A percentile compares a stretch with the other conserved stretches of the same genome.
Evolutionary conservation across 2,888 invertebrate genomes (phyloP).

Genomic region (Sclerodermus sp.): DNA sequence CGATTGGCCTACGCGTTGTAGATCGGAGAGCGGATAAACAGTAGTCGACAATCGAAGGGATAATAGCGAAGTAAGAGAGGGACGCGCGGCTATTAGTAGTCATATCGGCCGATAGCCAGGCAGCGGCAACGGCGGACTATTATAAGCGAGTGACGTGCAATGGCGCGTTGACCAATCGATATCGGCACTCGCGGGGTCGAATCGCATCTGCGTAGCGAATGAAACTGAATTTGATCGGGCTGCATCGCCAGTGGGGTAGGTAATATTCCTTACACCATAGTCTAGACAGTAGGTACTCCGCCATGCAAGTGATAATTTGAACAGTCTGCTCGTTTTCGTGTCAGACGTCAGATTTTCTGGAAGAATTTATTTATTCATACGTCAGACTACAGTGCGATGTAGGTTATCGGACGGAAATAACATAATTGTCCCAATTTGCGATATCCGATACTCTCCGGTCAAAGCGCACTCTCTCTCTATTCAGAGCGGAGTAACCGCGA

Average conservation of each 20-base stretch:
- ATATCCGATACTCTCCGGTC: slow-evolving; percentile 21
- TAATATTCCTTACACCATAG: slow-evolving; percentile 23
- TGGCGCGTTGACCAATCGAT: neutral
- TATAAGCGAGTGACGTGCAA: too few relatives aligned
- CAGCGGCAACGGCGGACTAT: too few relatives aligned
- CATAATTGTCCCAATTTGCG: slow-evolving; percentile 46
- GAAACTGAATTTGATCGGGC: slow-evolving; percentile 29
- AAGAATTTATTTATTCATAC: slow-evolving; percentile 50
- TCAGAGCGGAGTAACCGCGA: too few relatives aligned
- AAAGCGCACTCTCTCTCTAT: too few relatives aligned
- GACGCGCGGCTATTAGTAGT: too few relatives aligned
- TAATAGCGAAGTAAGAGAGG: too few relatives aligned
- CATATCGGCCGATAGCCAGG: too few relatives aligned
- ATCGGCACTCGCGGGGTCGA: slow-evolving; percentile 6
- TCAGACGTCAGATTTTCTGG: slow-evolving; percentile 52
- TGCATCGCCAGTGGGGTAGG: slow-evolving; percentile 1
- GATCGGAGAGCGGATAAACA: too few relatives aligned
- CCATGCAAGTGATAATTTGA: slow-evolving; percentile 52
- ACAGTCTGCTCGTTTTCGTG: slow-evolving; percentile 51
- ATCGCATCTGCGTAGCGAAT: slow-evolving; percentile 27
- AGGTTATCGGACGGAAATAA: slow-evolving; percentile 53
- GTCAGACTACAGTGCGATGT: slow-evolving; percentile 45
- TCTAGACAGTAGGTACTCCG: slow-evolving; percentile 49
- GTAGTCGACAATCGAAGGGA: too few relatives aligned
- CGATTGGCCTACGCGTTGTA: too few relatives aligned